phyloP scores from a whole-genome alignment of 2,113 vertebrate species.

The Solenodon paradoxus region DNA sequence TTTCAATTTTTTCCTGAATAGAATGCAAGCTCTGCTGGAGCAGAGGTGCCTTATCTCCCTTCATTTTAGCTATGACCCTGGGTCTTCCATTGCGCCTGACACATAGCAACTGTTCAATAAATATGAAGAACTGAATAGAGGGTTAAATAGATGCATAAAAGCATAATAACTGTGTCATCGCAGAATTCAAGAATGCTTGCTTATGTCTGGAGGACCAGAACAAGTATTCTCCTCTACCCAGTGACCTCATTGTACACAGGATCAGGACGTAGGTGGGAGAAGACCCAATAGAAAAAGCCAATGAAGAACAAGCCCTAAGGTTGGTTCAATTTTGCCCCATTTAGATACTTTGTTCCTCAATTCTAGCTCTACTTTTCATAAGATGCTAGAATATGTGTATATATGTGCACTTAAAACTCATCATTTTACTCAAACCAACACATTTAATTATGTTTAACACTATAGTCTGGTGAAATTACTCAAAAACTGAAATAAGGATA shows the following conservation, averaged over 20 bases:
- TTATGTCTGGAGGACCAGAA: not conserved
- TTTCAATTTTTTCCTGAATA: not conserved
- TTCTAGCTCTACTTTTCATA: not conserved
- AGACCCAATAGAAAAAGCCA: not conserved
- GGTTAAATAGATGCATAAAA: not conserved
- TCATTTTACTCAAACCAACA: not conserved
- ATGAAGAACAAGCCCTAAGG: not conserved
- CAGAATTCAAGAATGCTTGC: not conserved
- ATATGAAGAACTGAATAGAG: not conserved
- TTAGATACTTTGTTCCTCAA: not conserved
- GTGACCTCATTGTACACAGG: not conserved
- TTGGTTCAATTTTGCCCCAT: not conserved
- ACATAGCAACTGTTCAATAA: not conserved
- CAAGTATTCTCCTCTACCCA: not conserved
- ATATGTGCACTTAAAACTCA: not conserved
- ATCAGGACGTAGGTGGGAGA: not conserved
- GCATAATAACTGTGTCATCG: not conserved
- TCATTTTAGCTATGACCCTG: not conserved
- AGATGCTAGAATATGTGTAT: too few relatives aligned
- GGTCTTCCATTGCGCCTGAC: not conserved
- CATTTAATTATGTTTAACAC: not conserved
- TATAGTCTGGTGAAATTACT: not conserved
- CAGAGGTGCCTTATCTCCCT: not conserved
- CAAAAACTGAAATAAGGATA: not conserved
- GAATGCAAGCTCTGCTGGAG: not conserved